Conservation (phyloP, 2,888 invertebrate species). For the Amiota minor region DNA sequence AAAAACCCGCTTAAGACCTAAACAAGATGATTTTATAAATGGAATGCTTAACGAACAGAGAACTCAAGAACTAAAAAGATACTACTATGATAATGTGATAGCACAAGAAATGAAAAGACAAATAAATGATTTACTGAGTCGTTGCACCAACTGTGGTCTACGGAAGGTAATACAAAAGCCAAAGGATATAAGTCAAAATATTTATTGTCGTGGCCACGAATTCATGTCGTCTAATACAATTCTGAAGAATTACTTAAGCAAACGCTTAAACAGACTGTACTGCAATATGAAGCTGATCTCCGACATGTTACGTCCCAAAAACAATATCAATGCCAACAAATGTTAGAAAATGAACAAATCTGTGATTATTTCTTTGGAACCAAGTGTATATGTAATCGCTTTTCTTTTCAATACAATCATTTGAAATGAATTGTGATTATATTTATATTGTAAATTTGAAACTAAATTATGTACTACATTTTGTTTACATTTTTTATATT, state of each 20-base stretch:
- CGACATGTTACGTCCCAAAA: neutral
- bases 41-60: neutral
- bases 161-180: neutral
- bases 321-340: neutral
- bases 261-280: neutral
- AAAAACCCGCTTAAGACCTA: neutral
- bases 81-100: constrained; percentile 14
- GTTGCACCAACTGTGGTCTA: constrained; percentile 12
- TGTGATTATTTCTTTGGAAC: too few relatives aligned
- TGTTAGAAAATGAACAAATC: too few relatives aligned
- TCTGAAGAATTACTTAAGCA: neutral
- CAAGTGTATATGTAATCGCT: too few relatives aligned
- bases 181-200: constrained; percentile 13
- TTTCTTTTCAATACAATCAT: too few relatives aligned
- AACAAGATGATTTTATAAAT: neutral
- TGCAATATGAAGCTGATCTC: neutral
- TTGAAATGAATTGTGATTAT: too few relatives aligned
- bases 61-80: neutral
- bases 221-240: neutral
- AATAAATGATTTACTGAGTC: constrained; percentile 4
- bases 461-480: too few relatives aligned
- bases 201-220: constrained; percentile 5
- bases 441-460: too few relatives aligned
- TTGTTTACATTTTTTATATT: too few relatives aligned
- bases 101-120: neutral